Conservation (phyloP, 2,113 vertebrate genomes). For the Puma concolor region DNA sequence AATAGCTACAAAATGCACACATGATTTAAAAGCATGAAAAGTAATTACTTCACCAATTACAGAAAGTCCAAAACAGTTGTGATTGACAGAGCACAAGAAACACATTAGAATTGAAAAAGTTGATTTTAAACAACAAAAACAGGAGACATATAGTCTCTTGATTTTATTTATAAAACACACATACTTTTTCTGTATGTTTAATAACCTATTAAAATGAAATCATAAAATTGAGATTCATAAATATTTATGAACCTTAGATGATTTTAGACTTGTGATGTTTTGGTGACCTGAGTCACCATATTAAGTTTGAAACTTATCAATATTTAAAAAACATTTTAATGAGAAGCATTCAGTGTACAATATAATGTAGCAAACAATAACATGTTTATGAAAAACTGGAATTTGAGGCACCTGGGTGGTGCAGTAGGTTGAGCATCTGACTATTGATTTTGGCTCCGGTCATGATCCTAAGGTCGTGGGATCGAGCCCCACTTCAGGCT, state of each 20-base stretch:
- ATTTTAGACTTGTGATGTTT: not conserved
- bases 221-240: not conserved
- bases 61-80: constrained; percentile 59
- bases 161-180: not conserved
- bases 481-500: too few relatives aligned
- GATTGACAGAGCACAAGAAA: constrained; percentile 57
- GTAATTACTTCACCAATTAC: constrained; percentile 73
- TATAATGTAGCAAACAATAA: not conserved
- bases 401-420: too few relatives aligned
- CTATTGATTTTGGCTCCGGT: too few relatives aligned
- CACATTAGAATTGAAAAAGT: not conserved
- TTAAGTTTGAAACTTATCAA: not conserved
- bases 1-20: constrained; percentile 66
- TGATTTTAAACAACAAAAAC: not conserved
- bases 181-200: not conserved
- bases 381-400: not conserved
- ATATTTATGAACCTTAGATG: not conserved
- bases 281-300: not conserved
- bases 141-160: not conserved
- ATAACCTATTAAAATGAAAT: not conserved
- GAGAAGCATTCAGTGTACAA: not conserved
- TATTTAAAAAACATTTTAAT: not conserved
- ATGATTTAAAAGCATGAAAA: constrained; percentile 70
- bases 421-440: too few relatives aligned
- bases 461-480: too few relatives aligned